These are phyloP conservation scores for Zootermopsis nevadensis DNA, from an alignment of 2,888 invertebrate species.

Conservation along the genomic window DNA sequence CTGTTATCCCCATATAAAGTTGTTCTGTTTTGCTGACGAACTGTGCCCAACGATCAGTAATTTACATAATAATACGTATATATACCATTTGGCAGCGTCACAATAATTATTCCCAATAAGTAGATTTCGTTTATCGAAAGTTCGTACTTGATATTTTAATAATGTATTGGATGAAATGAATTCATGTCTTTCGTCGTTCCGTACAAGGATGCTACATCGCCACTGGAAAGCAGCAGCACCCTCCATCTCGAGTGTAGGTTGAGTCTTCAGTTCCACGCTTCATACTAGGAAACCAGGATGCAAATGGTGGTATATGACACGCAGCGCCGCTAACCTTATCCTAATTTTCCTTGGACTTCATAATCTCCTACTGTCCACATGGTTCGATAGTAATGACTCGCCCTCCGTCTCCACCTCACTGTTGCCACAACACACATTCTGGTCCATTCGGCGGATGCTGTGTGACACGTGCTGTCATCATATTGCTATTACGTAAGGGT, in stretches of 20 bases:
- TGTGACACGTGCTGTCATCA: slow-evolving; percentile 12
- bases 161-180: no score
- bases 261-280: slow-evolving; percentile 15
- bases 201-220: neutral
- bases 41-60: slow-evolving; percentile 1
- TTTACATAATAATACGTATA: neutral
- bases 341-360: neutral
- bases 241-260: neutral
- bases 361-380: slow-evolving; percentile 7
- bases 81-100: no score
- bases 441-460: slow-evolving; percentile 34
- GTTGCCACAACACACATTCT: slow-evolving; percentile 5
- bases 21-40: slow-evolving; percentile 35
- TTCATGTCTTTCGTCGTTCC: no score
- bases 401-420: neutral
- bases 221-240: slow-evolving; percentile 1
- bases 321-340: neutral
- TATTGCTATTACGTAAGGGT: neutral
- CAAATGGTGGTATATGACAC: neutral
- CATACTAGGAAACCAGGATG: neutral
- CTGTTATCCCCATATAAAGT: neutral
- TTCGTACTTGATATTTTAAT: no score
- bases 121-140: no score
- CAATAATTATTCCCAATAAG: no score
- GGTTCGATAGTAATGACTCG: slow-evolving; percentile 18